A percentile compares a stretch with the other conserved stretches of the same genome.
These are phyloP conservation scores for Pseudorhiza aurosa DNA, from an alignment of 30 jellyfish, hydroid and myxozoan genomes.

Conservation along the genomic window DNA sequence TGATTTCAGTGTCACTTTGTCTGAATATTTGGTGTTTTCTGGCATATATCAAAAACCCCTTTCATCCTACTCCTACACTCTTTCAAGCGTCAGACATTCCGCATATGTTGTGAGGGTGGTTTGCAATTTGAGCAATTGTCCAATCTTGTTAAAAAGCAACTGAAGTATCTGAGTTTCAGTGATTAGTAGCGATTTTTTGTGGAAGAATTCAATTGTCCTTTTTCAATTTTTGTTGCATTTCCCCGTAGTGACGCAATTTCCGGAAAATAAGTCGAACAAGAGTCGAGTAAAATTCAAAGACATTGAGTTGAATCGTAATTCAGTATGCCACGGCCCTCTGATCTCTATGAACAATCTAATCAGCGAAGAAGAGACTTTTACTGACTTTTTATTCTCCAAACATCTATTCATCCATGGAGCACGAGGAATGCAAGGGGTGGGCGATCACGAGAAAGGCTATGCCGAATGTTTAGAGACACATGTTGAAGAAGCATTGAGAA, in stretches of 20 bases:
- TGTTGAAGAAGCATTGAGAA: slow-evolving; percentile 45
- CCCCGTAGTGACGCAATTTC: slow-evolving; percentile 4
- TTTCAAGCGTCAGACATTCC: too few species aligned
- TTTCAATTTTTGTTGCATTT: background rate
- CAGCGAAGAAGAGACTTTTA: slow-evolving; percentile 9
- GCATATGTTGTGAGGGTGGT: too few species aligned
- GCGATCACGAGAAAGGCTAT: slow-evolving; percentile 73
- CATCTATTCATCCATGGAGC: slow-evolving; percentile 24
- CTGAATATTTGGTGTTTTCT: too few species aligned
- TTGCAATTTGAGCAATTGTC: too few species aligned
- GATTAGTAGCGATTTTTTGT: background rate
- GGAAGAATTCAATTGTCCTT: background rate
- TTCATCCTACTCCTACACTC: too few species aligned
- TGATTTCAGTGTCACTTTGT: too few species aligned
- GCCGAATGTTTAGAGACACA: slow-evolving; percentile 51
- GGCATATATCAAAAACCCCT: too few species aligned
- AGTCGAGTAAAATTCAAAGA: slow-evolving; percentile 50
- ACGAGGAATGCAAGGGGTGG: slow-evolving; percentile 37
- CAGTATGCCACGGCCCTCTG: slow-evolving; percentile 46
- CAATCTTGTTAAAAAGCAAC: too few species aligned
- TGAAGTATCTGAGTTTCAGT: background rate
- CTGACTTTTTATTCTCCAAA: slow-evolving; percentile 30
- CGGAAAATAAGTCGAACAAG: slow-evolving; percentile 29
- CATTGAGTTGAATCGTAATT: slow-evolving; percentile 10
- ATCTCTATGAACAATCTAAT: slow-evolving; percentile 16